Percentiles rank a stretch among this genome's conserved stretches.
These are phyloP conservation scores for Aplidium turbinatum DNA, from an alignment of 23 tunicate species.

Conservation along the genomic window DNA sequence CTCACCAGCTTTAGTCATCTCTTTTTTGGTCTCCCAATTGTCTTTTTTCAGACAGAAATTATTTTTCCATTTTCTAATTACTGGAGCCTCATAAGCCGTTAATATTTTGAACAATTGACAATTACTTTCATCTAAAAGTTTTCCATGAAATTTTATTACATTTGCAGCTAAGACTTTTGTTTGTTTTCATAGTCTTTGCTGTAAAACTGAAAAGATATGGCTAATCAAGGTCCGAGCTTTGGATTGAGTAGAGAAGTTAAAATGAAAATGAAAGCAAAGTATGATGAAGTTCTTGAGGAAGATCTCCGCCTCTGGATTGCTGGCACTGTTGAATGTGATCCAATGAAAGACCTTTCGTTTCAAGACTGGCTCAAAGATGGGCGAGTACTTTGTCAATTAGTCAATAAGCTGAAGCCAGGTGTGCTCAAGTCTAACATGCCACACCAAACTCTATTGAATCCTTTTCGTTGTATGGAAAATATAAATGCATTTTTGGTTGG, in stretches of 20 bases:
- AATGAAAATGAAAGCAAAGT: slow-evolving; percentile 76
- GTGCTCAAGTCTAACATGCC: slow-evolving; percentile 46
- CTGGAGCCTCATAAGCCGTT: no score
- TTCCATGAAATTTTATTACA: no score
- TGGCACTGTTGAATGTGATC: slow-evolving; percentile 52
- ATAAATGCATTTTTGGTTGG: slow-evolving; percentile 64
- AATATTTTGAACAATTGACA: no score
- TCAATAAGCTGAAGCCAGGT: slow-evolving; percentile 49
- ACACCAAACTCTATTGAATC: slow-evolving; percentile 69
- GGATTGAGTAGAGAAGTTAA: slow-evolving; percentile 77
- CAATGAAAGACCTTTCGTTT: slow-evolving; percentile 44
- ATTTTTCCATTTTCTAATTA: no score
- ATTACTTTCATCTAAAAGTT: no score
- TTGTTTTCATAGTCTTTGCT: no score
- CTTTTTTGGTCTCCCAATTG: no score
- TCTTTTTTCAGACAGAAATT: no score
- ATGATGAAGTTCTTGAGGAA: slow-evolving; percentile 59
- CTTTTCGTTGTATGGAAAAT: slow-evolving; percentile 89
- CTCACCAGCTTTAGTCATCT: no score
- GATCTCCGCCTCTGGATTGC: slow-evolving; percentile 79
- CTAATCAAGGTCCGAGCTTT: slow-evolving; percentile 76
- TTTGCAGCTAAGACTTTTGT: no score
- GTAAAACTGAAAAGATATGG: slow-evolving; percentile 51
- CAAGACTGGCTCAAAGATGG: slow-evolving; percentile 85
- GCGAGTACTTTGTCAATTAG: slow-evolving; percentile 60